These are phyloP conservation scores for Turdus rufiventris DNA, from an alignment of 2,113 vertebrate species.

Conservation along the genomic window DNA sequence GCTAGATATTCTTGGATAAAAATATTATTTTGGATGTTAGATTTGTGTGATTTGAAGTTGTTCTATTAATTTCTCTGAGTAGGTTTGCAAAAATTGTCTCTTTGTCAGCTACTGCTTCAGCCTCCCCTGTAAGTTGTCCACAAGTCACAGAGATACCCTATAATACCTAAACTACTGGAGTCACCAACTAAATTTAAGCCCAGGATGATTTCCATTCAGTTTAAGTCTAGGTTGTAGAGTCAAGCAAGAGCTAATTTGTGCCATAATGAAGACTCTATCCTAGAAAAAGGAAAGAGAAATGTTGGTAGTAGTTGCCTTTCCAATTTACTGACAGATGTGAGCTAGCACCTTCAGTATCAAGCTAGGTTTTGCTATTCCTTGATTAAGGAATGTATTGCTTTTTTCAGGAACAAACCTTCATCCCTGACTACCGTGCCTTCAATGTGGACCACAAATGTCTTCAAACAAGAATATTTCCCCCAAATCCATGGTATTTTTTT, in stretches of 20 bases:
- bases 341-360: not conserved
- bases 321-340: not conserved
- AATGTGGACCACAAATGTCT: not conserved
- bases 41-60: not conserved
- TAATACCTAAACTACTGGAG: not conserved
- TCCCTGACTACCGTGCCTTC: not conserved
- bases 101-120: not conserved
- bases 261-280: not conserved
- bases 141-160: not conserved
- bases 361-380: not conserved
- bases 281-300: not conserved
- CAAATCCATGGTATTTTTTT: not conserved
- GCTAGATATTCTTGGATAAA: not conserved
- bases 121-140: not conserved
- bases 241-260: not conserved
- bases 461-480: not conserved
- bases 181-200: not conserved
- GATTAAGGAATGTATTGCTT: not conserved
- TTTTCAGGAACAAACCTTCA: not conserved
- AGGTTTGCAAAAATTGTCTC: not conserved
- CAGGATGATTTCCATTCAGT: not conserved
- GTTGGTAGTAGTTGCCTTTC: not conserved
- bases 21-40: not conserved
- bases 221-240: not conserved
- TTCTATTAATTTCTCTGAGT: not conserved